Evolutionary conservation across 2,113 vertebrate species (phyloP).

Genomic region (Istiophorus platypterus): DNA sequence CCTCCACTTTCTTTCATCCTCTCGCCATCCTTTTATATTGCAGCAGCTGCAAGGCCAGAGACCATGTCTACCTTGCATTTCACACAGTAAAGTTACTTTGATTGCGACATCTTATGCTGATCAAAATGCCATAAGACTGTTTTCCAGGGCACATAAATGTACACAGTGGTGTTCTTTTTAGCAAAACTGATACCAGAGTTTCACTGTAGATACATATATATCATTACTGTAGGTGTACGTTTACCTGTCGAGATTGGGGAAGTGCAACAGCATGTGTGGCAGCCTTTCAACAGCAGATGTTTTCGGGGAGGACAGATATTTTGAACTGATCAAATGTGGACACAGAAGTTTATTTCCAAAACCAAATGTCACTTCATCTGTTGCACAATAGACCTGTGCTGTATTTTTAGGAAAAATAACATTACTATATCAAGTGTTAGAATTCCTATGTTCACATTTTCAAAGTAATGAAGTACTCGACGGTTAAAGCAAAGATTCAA

Average conservation of each 20-base stretch:
- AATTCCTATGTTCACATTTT: slow-evolving; percentile 9
- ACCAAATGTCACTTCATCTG: not conserved
- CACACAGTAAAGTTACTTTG: slow-evolving; percentile 50
- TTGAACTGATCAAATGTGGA: not conserved
- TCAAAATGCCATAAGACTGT: slow-evolving; percentile 19
- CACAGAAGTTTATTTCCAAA: not conserved
- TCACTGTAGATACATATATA: slow-evolving; percentile 2
- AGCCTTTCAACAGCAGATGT: slow-evolving; percentile 7
- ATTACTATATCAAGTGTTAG: not conserved
- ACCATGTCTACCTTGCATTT: slow-evolving; percentile 50
- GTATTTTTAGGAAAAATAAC: not conserved
- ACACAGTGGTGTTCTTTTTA: slow-evolving; percentile 23
- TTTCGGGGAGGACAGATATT: not conserved
- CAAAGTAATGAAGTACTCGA: not conserved
- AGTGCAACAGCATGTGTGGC: not conserved
- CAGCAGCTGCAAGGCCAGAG: slow-evolving; percentile 62
- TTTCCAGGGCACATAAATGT: slow-evolving; percentile 34
- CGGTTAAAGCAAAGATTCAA: not conserved
- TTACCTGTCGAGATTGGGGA: slow-evolving; percentile 9
- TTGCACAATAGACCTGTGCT: not conserved
- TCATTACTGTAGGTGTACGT: slow-evolving; percentile 8
- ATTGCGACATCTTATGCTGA: slow-evolving; percentile 45
- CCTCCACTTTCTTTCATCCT: slow-evolving; percentile 48
- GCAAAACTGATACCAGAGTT: slow-evolving; percentile 6
- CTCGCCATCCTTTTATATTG: slow-evolving; percentile 40